Percentiles rank a stretch among this genome's conserved stretches.
phyloP scores from a whole-genome alignment of 2,797 vertebrate species.

The Rhynchotus rufescens region DNA sequence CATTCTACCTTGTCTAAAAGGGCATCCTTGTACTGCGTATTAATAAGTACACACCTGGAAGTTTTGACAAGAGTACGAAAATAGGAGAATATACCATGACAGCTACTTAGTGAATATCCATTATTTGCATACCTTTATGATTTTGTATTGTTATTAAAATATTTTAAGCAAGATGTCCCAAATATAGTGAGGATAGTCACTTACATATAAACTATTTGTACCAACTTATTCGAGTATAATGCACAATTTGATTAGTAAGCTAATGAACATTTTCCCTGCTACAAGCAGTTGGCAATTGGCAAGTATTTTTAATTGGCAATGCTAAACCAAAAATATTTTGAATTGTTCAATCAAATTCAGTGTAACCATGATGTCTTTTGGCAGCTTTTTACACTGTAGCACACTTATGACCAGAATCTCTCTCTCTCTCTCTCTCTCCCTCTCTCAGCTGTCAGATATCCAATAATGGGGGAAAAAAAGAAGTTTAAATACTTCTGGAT shows the following conservation, averaged over 20 bases:
- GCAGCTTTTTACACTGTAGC: slow-evolving; percentile 52
- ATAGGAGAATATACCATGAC: background rate
- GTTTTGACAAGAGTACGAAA: background rate
- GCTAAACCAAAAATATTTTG: slow-evolving; percentile 71
- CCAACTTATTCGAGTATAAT: slow-evolving; percentile 5
- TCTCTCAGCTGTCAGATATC: background rate
- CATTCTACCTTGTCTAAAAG: background rate
- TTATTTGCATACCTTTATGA: background rate
- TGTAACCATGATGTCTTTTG: slow-evolving; percentile 69
- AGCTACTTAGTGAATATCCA: background rate
- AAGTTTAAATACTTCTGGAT: background rate
- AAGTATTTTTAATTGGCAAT: slow-evolving; percentile 71
- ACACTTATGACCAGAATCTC: slow-evolving; percentile 25
- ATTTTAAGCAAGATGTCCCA: background rate
- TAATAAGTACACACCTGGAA: background rate
- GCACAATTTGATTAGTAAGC: slow-evolving; percentile 35
- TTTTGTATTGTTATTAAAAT: background rate
- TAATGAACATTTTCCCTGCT: slow-evolving; percentile 42
- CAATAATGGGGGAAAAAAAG: background rate
- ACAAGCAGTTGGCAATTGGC: slow-evolving; percentile 62
- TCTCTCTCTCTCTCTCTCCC: background rate
- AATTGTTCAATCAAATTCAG: slow-evolving; percentile 63
- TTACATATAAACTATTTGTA: slow-evolving; percentile 3
- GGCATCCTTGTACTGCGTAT: background rate
- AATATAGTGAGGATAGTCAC: background rate